Percentiles rank a stretch among this genome's conserved stretches.
These are phyloP conservation scores for Dromius quadrimaculatus DNA, from an alignment of 2,888 invertebrate genomes.

Conservation along the genomic window DNA sequence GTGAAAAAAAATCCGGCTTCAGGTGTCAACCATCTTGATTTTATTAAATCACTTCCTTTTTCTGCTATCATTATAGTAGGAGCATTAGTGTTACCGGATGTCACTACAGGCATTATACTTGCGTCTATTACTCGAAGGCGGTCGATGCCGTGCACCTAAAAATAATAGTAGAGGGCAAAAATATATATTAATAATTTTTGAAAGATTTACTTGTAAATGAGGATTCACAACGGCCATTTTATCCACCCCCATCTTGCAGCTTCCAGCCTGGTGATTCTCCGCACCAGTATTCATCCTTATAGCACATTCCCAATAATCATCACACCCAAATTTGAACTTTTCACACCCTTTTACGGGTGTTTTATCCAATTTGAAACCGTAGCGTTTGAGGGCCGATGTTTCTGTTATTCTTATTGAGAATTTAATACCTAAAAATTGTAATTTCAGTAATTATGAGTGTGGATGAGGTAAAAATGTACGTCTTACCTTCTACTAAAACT, in stretches of 20 bases:
- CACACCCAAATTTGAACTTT: conserved; percentile 77
- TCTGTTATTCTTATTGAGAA: conserved; percentile 79
- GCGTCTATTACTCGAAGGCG: conserved; percentile 78
- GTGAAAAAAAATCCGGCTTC: conserved; percentile 64
- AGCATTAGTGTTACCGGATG: conserved; percentile 79
- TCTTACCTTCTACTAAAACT: conserved; percentile 55
- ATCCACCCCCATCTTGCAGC: conserved; percentile 75
- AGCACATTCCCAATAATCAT: conserved; percentile 74
- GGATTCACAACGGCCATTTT: conserved; percentile 72
- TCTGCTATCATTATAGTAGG: conserved; percentile 78
- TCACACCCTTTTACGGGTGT: conserved; percentile 83
- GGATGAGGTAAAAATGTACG: too few relatives aligned
- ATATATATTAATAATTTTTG: background rate
- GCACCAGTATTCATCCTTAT: conserved; percentile 72
- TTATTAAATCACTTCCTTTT: conserved; percentile 76
- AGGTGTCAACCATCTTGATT: conserved; percentile 71
- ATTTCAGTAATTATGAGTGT: too few relatives aligned
- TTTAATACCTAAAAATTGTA: conserved; percentile 75
- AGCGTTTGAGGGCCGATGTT: conserved; percentile 74
- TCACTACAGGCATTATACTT: conserved; percentile 76
- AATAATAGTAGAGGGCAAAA: conserved; percentile 31
- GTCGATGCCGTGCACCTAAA: conserved; percentile 74
- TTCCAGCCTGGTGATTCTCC: conserved; percentile 76
- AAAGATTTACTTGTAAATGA: conserved; percentile 60
- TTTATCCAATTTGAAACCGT: conserved; percentile 81